A percentile compares a stretch with the other conserved stretches of the same genome.
Conservation (phyloP, 2,113 vertebrate species). For the Elgaria multicarinata region DNA sequence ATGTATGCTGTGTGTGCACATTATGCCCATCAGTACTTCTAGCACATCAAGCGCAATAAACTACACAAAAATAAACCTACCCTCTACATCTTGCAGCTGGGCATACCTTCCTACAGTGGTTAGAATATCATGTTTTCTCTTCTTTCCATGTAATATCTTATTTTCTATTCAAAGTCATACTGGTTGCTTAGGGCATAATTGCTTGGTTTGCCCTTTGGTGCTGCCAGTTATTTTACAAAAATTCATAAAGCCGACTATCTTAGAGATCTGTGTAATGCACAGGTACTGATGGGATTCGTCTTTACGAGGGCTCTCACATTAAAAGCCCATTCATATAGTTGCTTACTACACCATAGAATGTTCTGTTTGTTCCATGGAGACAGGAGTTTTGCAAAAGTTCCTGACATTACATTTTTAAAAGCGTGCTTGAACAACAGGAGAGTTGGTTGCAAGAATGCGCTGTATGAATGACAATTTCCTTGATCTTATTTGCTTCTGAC, state of each 20-base stretch:
- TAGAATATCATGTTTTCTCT: slow-evolving; percentile 17
- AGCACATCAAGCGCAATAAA: slow-evolving; percentile 19
- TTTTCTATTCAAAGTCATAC: slow-evolving; percentile 65
- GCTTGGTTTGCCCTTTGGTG: slow-evolving; percentile 46
- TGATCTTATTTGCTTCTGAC: slow-evolving; percentile 34
- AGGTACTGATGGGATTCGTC: slow-evolving; percentile 46
- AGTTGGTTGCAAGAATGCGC: slow-evolving; percentile 12
- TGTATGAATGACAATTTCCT: slow-evolving; percentile 23
- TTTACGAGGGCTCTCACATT: background rate
- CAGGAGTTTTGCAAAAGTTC: slow-evolving; percentile 40
- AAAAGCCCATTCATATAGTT: slow-evolving; percentile 29
- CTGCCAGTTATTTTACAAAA: slow-evolving; percentile 54
- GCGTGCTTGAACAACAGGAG: slow-evolving; percentile 16
- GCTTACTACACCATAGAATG: slow-evolving; percentile 38
- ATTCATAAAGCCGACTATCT: slow-evolving; percentile 52
- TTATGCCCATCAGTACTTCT: slow-evolving; percentile 39
- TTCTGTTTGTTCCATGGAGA: slow-evolving; percentile 41
- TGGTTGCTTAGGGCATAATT: slow-evolving; percentile 62
- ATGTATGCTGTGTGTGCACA: slow-evolving; percentile 13
- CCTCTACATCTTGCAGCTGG: slow-evolving; percentile 31
- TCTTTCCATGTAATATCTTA: slow-evolving; percentile 38
- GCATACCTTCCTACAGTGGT: slow-evolving; percentile 30
- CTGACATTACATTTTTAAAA: slow-evolving; percentile 34
- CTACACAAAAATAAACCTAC: slow-evolving; percentile 24
- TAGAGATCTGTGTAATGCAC: slow-evolving; percentile 1